Conservation (phyloP, 2,888 invertebrate species). For the Siphonodentalium dalli region DNA sequence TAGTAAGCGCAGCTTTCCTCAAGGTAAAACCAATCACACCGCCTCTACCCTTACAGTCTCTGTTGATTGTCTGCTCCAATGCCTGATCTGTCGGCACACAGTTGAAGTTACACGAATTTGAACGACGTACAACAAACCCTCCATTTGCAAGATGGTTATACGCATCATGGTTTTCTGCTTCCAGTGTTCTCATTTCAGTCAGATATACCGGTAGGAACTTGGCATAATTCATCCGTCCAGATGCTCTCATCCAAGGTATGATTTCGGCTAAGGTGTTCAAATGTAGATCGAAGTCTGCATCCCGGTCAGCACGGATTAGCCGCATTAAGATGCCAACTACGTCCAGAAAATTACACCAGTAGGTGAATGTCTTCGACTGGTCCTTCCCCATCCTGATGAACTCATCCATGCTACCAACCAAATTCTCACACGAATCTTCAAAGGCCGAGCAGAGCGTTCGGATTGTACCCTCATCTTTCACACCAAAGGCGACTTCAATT, state of each 20-base stretch:
- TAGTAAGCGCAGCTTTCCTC: slow-evolving; percentile 6
- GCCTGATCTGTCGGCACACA: slow-evolving; percentile 12
- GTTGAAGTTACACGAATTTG: not conserved
- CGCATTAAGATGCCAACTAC: not conserved
- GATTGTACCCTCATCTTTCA: too few relatives aligned
- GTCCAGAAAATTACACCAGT: slow-evolving; percentile 1
- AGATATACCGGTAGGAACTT: slow-evolving; percentile 1
- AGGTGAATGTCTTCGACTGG: slow-evolving; percentile 3
- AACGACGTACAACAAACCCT: slow-evolving; percentile 4
- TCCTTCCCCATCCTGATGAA: not conserved
- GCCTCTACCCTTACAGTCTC: slow-evolving; percentile 4
- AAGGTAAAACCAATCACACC: slow-evolving; percentile 9
- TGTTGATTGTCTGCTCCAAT: slow-evolving; percentile 9
- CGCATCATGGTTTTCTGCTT: not conserved
- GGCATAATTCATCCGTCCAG: slow-evolving; percentile 5
- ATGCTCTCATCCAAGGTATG: not conserved
- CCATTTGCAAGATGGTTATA: slow-evolving; percentile 1
- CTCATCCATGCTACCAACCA: not conserved
- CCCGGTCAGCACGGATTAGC: slow-evolving; percentile 9
- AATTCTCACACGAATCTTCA: too few relatives aligned
- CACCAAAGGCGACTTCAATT: too few relatives aligned
- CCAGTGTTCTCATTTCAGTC: slow-evolving; percentile 6
- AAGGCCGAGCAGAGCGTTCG: too few relatives aligned
- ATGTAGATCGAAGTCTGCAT: slow-evolving; percentile 2
- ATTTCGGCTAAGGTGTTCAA: too few relatives aligned